Base-by-base conservation (phyloP, 2,797 vertebrate species). In the Perodicticus potto region DNA sequence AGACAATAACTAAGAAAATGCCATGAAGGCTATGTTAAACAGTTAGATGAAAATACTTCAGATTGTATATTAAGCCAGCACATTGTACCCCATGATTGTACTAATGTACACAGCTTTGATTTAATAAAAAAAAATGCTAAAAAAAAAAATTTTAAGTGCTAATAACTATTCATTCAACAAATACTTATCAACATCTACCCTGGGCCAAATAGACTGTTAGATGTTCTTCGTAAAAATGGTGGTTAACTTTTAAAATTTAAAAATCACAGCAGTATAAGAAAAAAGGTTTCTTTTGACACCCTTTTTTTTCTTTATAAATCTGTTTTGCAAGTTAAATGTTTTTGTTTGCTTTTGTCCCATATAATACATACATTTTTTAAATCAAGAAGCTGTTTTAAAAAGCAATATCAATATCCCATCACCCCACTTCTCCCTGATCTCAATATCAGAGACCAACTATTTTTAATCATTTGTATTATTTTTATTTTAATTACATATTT, bases 401-500 rank as follows among this genome's bases (percentile, higher is more conserved):
- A 69, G 11, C 32, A 67, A 59, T 10, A 22, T 53, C 25, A 59
- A 59, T 13, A 22, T 53, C 5, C 11, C 37, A 72, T 82, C 45
- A 65, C 2, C 22, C 7, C 14, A 89, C n/a, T 72, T 76, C 17
- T 29, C 7, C 27, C 73, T 40, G 6, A 89, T 72, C 10, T 89
- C 73, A 82, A 34, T 40, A 76, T 32, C 37, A 23, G 40, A 9
- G 16, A 43, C 4, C 13, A 72, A 81, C 57, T 86, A 63, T 70
- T 63, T 93, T 91, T 74, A 81, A 82, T 70, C 25, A 57, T 40
- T 73, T 87, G 23, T 67, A 65, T 90, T 65, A 10, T 81, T 92
- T 7, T 78, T 25, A 7, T 27, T 92, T 72, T 80, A 85, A 77
- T 40, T 57, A 86, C 1, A 3, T 49, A 49, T 65, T 67, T 92